Evolutionary conservation across 2,888 invertebrate genomes (phyloP).

Genomic region (Silvanus unidentatus): DNA sequence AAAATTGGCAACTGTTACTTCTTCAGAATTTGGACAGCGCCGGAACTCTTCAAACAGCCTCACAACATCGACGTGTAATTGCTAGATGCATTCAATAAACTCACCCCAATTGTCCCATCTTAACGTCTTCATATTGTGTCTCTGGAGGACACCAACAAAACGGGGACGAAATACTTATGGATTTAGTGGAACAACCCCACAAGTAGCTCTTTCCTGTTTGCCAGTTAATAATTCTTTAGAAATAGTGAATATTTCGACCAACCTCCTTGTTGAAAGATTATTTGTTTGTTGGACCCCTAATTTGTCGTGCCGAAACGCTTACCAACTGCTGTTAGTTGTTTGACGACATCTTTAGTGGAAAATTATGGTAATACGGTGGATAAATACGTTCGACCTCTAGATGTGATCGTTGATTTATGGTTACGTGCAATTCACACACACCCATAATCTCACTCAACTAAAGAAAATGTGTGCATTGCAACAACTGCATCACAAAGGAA

Average conservation of each 20-base stretch:
- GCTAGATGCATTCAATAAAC: too few relatives aligned
- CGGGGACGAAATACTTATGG: not conserved
- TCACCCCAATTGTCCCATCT: not conserved
- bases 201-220: constrained; percentile 35
- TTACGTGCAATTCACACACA: too few relatives aligned
- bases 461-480: too few relatives aligned
- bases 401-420: too few relatives aligned
- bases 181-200: constrained; percentile 17
- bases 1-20: too few relatives aligned
- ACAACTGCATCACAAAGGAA: too few relatives aligned
- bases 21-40: too few relatives aligned
- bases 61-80: too few relatives aligned
- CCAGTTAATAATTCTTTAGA: constrained; percentile 21
- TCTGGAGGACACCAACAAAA: not conserved
- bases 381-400: constrained; percentile 11
- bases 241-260: constrained; percentile 13
- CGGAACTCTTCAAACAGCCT: too few relatives aligned
- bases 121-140: constrained; percentile 2
- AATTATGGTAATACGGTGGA: constrained; percentile 20
- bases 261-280: constrained; percentile 18
- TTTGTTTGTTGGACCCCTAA: constrained; percentile 22
- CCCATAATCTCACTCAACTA: too few relatives aligned
- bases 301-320: constrained; percentile 21
- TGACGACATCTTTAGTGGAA: constrained; percentile 23
- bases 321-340: constrained; percentile 24